These are phyloP conservation scores for Leucoraja ocellata DNA, from an alignment of 2,797 vertebrate genomes.

Conservation along the genomic window DNA sequence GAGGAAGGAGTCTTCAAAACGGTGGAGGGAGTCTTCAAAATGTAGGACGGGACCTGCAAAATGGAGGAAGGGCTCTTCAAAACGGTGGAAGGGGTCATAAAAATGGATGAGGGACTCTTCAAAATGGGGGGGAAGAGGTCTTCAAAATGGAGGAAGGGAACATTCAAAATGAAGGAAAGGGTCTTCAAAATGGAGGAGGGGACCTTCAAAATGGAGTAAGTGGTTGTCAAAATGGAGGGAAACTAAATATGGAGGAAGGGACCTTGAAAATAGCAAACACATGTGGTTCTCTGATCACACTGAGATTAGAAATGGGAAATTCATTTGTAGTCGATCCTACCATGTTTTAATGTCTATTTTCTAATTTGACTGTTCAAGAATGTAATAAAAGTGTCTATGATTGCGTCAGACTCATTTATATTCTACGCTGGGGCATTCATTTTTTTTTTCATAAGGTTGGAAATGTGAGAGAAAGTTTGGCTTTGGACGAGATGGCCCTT, in stretches of 20 bases:
- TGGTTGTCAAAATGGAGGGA: too few species aligned
- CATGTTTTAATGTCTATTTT: background rate
- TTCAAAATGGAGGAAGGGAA: too few species aligned
- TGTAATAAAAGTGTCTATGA: background rate
- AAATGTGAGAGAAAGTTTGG: too few species aligned
- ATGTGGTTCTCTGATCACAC: background rate
- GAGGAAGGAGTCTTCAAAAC: background rate
- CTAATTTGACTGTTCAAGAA: background rate
- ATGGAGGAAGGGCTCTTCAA: too few species aligned
- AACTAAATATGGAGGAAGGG: too few species aligned
- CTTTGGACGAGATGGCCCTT: background rate
- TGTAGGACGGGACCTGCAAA: too few species aligned
- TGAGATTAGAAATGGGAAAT: background rate
- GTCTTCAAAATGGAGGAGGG: too few species aligned
- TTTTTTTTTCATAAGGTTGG: background rate
- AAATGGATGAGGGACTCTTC: too few species aligned
- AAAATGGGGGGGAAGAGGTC: too few species aligned
- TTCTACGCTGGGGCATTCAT: background rate
- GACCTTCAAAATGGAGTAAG: background rate
- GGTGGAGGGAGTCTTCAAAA: background rate
- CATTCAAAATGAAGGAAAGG: background rate
- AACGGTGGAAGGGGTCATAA: too few species aligned
- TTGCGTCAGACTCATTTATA: background rate
- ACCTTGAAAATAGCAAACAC: background rate
- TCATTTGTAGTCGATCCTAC: background rate